Base-by-base conservation (phyloP, 2,113 vertebrate species). In the Ariopsis seemanni region DNA sequence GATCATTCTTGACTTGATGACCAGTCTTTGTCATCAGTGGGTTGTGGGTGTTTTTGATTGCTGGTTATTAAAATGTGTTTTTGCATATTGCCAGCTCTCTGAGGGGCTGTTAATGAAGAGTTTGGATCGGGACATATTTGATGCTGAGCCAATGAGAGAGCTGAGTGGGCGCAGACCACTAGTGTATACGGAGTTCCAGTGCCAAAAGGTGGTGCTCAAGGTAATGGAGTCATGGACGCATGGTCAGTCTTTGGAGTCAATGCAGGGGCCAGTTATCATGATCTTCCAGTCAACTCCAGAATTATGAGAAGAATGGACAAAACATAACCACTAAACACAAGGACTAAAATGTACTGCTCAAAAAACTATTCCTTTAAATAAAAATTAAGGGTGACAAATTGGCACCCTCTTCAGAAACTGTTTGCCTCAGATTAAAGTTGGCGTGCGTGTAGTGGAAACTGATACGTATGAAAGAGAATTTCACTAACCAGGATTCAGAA, bases 81-180 rank as follows among this genome's bases (percentile, higher is more conserved):
- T 0, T 74, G 77, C 91, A 42, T 91, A n/a, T 72, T 77, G 89
- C 75, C 90, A 97, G 96, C 93, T 91, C 86, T 96, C 96, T n/a
- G 93, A 90, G 22, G 96, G 96, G 57, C 95, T 97, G 83, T 87
- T 97, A 88, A 91, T 94, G 25, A 78, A 89, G 85, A 96, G 94
- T 90, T 91, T 97, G 91, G 96, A 97, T 84, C 91, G 94, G 85
- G 94, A 96, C 80, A 92, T 97, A 90, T 93, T 97, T 90, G 96
- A 96, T 81, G 93, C 92, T 55, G 93, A 95, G 83, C 96, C 96
- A 34, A 91, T 96, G 94, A 96, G 93, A 81, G 94, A 96, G 82
- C 94, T 96, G 82, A 96, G 96, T 87, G 94, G 91, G 7, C 95
- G 95, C 84, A 95, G 95, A 75, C 95, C 95, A 18, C 89, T 96